Evolutionary conservation across 2,888 invertebrate species (phyloP).

Genomic region (Galerucella nymphaeae): DNA sequence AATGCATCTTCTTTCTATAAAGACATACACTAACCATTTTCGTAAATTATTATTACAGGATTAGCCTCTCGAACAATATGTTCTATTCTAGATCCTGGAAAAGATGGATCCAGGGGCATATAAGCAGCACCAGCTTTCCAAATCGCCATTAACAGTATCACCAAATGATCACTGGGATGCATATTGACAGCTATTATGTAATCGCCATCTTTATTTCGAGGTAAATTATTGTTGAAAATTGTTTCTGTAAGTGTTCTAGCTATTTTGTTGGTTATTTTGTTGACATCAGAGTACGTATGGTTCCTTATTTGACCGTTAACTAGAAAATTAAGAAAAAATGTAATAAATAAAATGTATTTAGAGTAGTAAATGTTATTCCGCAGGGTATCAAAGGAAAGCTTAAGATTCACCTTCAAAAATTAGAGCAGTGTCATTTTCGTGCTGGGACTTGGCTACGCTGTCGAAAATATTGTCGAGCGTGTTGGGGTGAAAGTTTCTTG

Average conservation of each 20-base stretch:
- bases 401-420: constrained; percentile 69
- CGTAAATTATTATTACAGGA: constrained; percentile 77
- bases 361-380: too few species aligned
- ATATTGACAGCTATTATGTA: constrained; percentile 82
- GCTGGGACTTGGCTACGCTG: constrained; percentile 67
- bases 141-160: constrained; percentile 76
- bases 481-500: constrained; percentile 58
- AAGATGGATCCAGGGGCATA: constrained; percentile 81
- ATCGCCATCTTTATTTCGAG: constrained; percentile 75
- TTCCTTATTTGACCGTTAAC: constrained; percentile 48
- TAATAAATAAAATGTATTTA: too few species aligned
- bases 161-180: constrained; percentile 77
- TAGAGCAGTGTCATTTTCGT: constrained; percentile 71
- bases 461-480: constrained; percentile 67
- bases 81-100: constrained; percentile 77
- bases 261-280: constrained; percentile 69
- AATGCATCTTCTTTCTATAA: too few species aligned
- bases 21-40: constrained; percentile 68
- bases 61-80: constrained; percentile 82
- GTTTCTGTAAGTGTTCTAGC: constrained; percentile 68
- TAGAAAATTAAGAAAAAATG: constrained; percentile 32
- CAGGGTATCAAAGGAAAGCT: background rate
- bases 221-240: constrained; percentile 60
- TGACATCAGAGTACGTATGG: constrained; percentile 69
- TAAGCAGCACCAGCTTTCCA: constrained; percentile 89